Evolutionary conservation across 2,888 invertebrate genomes (phyloP).

Genomic region (Scaptomyza parva): DNA sequence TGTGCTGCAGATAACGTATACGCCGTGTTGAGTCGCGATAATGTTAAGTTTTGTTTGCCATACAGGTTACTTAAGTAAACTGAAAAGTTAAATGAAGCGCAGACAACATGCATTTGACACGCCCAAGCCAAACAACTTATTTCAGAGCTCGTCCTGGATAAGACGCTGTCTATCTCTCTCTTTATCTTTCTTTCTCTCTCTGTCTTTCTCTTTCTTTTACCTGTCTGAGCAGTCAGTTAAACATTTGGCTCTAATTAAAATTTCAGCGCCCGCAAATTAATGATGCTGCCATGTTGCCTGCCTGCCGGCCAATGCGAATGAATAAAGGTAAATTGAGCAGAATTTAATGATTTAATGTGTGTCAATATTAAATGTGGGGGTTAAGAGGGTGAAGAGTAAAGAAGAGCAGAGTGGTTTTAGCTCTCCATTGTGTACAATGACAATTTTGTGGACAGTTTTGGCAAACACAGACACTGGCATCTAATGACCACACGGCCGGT

Average conservation of each 20-base stretch:
- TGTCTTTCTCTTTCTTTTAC: slow-evolving; percentile 1
- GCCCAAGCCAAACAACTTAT: slow-evolving; percentile 3
- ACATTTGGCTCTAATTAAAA: slow-evolving; percentile 64
- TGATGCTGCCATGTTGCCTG: slow-evolving; percentile 40
- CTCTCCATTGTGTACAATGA: slow-evolving; percentile 15
- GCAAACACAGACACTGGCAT: slow-evolving; percentile 53
- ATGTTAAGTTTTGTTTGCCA: slow-evolving; percentile 58
- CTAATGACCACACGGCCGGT: slow-evolving; percentile 76
- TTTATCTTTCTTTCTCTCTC: background rate
- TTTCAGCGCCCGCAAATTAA: slow-evolving; percentile 60
- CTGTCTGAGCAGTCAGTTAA: slow-evolving; percentile 9
- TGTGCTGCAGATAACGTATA: slow-evolving; percentile 57
- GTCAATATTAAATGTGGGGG: slow-evolving; percentile 23
- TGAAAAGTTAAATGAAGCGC: slow-evolving; percentile 66
- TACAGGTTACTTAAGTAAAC: slow-evolving; percentile 41
- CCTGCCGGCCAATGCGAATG: slow-evolving; percentile 41
- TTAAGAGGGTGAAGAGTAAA: background rate
- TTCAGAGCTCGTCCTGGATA: background rate
- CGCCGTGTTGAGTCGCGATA: slow-evolving; percentile 22
- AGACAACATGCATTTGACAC: slow-evolving; percentile 66
- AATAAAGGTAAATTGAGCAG: slow-evolving; percentile 47
- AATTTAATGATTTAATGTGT: slow-evolving; percentile 56
- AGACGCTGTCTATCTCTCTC: slow-evolving; percentile 1
- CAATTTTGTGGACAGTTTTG: slow-evolving; percentile 22
- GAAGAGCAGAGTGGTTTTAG: background rate